phyloP scores from a whole-genome alignment of 2,797 vertebrate genomes.

The Falco columbarius region DNA sequence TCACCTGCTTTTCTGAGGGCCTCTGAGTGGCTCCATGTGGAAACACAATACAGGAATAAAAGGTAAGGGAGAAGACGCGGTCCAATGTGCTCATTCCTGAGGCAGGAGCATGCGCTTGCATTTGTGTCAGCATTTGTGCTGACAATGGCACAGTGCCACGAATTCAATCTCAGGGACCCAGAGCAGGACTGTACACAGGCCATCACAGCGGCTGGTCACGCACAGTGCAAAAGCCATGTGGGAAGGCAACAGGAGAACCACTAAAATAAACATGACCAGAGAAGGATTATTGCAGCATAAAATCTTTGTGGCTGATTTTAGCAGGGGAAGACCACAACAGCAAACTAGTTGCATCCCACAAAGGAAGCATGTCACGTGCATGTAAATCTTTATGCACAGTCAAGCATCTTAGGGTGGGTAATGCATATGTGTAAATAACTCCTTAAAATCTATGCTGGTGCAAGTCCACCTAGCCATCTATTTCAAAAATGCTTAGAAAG shows the following conservation, averaged over 20 bases:
- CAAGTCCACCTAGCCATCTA: neutral
- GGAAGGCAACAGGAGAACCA: neutral
- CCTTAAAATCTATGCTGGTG: neutral
- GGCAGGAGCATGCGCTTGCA: neutral
- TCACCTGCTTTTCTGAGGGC: neutral
- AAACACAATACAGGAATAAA: neutral
- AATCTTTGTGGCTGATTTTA: neutral
- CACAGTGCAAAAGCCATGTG: neutral
- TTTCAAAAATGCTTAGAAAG: neutral
- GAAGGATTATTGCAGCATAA: neutral
- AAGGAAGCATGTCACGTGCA: neutral
- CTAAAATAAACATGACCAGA: neutral
- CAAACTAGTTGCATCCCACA: neutral
- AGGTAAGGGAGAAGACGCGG: neutral
- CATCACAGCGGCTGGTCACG: neutral
- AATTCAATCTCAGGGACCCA: neutral
- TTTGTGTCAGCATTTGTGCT: neutral
- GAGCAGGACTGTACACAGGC: neutral
- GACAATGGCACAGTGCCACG: accelerated
- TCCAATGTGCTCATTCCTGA: accelerated
- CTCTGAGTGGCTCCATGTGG: neutral
- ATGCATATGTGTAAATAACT: neutral
- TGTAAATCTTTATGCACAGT: neutral
- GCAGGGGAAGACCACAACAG: neutral
- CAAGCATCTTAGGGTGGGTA: neutral